These are phyloP conservation scores for Rhabdomys dilectus DNA, from an alignment of 2,113 vertebrate species.

Conservation along the genomic window DNA sequence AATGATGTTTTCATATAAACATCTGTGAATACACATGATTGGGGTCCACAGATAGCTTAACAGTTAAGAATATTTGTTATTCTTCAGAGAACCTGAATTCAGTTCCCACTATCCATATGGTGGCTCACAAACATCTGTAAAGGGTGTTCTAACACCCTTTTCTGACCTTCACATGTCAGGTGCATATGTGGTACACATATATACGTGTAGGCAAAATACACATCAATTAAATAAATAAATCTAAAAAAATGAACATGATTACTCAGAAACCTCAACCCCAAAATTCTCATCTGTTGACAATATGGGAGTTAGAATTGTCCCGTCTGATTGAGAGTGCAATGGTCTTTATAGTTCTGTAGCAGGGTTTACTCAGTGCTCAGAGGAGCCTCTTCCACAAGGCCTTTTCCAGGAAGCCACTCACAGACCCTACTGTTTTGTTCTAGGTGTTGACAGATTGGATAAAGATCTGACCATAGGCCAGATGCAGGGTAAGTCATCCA, in stretches of 20 bases:
- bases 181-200: not conserved
- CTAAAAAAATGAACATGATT: conserved; percentile 3
- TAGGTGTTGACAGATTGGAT: conserved; percentile 98
- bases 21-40: conserved; percentile 14
- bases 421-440: conserved; percentile 75
- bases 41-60: not conserved
- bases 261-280: not conserved
- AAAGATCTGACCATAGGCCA: conserved; percentile 99
- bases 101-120: not conserved
- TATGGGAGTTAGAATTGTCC: conserved; percentile 2
- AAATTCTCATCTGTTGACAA: conserved; percentile 26
- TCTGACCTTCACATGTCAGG: not conserved
- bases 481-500: conserved; percentile 94
- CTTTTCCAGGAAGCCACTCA: conserved; percentile 5
- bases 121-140: not conserved
- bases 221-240: not conserved
- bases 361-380: conserved; percentile 32
- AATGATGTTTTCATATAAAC: conserved; percentile 60
- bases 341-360: not conserved
- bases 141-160: not conserved
- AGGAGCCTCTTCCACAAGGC: not conserved
- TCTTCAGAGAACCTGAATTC: not conserved
- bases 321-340: conserved; percentile 14
- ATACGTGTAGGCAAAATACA: not conserved
- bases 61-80: not conserved